Evolutionary conservation across 35 echinoderm and acorn worm genomes (phyloP).

Genomic region (Ophiothrix spiculata): DNA sequence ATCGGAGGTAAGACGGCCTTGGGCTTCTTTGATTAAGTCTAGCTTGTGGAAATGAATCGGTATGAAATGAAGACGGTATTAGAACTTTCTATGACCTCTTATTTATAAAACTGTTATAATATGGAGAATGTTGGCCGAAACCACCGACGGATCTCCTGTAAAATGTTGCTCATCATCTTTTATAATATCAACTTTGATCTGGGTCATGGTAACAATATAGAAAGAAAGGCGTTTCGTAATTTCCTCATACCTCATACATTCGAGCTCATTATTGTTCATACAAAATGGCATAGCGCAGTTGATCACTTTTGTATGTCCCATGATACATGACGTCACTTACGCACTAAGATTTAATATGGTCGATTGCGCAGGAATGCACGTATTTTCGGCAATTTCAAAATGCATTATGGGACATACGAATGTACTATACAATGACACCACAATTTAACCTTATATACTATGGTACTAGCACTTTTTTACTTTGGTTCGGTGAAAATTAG

Average conservation of each 20-base stretch:
- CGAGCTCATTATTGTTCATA: too few species aligned
- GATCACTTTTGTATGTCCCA: too few species aligned
- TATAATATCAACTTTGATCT: background rate
- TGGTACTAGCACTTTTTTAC: background rate
- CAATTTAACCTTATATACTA: background rate
- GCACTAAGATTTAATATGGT: too few species aligned
- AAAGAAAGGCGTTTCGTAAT: too few species aligned
- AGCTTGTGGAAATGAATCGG: background rate
- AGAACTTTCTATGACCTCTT: background rate
- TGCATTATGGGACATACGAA: too few species aligned
- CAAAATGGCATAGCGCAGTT: background rate
- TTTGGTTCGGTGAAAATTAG: background rate
- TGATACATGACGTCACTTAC: too few species aligned
- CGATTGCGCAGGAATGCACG: too few species aligned
- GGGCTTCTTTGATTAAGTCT: too few species aligned
- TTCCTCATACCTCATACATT: too few species aligned
- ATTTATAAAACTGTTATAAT: background rate
- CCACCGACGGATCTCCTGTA: background rate
- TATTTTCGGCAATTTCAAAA: too few species aligned
- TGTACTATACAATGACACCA: background rate
- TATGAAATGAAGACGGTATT: background rate
- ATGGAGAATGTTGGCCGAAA: background rate
- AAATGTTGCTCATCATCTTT: background rate
- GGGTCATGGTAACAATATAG: too few species aligned
- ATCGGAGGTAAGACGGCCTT: constrained; percentile 54